Conservation (phyloP, 1,140 invertebrate genomes). For the Condylostylus longicornis region DNA sequence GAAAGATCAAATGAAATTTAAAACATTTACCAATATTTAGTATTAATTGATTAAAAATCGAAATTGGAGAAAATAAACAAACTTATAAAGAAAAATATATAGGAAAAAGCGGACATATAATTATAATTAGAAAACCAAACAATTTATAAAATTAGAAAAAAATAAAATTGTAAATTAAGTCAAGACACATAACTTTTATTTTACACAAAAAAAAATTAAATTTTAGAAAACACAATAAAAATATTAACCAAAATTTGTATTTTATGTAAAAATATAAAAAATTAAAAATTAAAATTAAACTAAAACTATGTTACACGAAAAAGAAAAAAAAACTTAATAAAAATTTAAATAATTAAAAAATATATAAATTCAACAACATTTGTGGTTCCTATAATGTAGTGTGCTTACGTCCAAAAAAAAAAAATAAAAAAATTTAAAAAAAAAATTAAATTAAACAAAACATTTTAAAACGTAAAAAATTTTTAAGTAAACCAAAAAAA, state of each 20-base stretch:
- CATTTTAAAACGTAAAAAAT: conserved; percentile 28
- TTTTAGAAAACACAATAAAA: conserved; percentile 1
- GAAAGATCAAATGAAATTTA: too few species aligned
- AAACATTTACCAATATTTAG: too few species aligned
- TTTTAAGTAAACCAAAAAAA: conserved; percentile 15
- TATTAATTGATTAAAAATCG: too few species aligned
- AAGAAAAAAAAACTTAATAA: too few species aligned
- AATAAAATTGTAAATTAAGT: too few species aligned
- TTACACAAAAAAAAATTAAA: background rate
- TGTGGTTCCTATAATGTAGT: conserved; percentile 5
- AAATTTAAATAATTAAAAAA: background rate
- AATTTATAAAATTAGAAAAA: too few species aligned
- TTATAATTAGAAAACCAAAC: too few species aligned
- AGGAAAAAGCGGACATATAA: too few species aligned
- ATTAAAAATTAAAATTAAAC: background rate
- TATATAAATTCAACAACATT: background rate
- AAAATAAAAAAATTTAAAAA: conserved; percentile 7
- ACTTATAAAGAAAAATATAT: too few species aligned
- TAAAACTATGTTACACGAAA: too few species aligned
- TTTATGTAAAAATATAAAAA: background rate
- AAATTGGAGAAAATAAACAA: background rate
- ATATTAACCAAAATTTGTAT: background rate
- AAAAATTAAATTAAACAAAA: conserved; percentile 13
- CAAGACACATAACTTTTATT: too few species aligned
- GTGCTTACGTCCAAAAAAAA: conserved; percentile 10